Conservation (phyloP, 2,797 vertebrate species). For the Notoglanidium macrostoma region DNA sequence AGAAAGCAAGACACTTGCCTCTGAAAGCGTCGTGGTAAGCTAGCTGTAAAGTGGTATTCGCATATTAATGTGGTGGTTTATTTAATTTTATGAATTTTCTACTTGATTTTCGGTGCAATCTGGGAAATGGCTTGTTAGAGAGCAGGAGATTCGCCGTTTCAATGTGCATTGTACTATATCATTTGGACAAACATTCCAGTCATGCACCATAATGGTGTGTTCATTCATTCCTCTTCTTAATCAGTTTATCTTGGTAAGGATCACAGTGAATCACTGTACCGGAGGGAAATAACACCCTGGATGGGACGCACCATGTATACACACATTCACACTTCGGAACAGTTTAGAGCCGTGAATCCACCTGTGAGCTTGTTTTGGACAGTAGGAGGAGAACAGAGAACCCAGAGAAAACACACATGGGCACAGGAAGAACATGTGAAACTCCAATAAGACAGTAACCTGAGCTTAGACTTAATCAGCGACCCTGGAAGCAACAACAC, state of each 20-base stretch:
- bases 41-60: neutral
- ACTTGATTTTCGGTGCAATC: neutral
- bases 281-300: neutral
- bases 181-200: neutral
- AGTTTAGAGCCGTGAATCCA: neutral
- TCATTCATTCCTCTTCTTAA: neutral
- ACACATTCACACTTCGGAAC: neutral
- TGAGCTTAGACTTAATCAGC: neutral
- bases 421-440: neutral
- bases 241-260: neutral
- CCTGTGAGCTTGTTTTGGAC: neutral
- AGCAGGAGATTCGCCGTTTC: neutral
- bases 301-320: neutral
- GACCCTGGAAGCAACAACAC: neutral
- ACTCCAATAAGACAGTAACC: neutral
- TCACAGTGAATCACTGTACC: neutral
- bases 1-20: constrained; percentile 1
- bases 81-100: neutral
- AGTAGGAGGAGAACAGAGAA: neutral
- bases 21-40: neutral
- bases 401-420: neutral
- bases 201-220: neutral
- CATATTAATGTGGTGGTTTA: neutral
- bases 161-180: neutral
- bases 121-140: neutral